Percentiles rank a stretch among this genome's conserved stretches.
Evolutionary conservation across 2,113 vertebrate genomes (phyloP).

Genomic region (Casuarius casuarius): DNA sequence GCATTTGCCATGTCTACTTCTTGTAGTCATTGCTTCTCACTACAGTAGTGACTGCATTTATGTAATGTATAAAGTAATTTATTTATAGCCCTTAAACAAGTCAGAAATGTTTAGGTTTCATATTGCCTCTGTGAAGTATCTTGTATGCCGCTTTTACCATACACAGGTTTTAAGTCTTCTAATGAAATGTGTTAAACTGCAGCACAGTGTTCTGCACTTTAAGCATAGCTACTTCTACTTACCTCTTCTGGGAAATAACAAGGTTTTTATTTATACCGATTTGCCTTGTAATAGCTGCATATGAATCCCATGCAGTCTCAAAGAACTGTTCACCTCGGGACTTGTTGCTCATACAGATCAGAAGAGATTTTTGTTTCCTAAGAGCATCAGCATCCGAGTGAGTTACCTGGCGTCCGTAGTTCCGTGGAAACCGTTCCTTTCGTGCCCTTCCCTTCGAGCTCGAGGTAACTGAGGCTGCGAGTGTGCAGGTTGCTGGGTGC

Average conservation of each 20-base stretch:
- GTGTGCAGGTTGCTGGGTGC: background rate
- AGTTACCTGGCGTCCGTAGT: background rate
- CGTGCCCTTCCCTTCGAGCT: background rate
- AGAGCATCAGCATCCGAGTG: background rate
- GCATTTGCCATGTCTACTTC: background rate
- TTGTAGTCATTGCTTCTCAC: background rate
- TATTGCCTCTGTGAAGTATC: background rate
- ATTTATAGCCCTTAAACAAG: background rate
- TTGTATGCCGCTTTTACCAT: background rate
- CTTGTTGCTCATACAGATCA: background rate
- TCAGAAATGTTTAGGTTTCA: background rate
- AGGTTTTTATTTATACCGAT: accelerated
- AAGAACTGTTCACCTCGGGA: background rate
- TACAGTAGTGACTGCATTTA: background rate
- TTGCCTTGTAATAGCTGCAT: background rate
- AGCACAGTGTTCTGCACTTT: background rate
- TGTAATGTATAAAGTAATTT: background rate
- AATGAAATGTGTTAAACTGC: background rate
- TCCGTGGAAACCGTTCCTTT: background rate
- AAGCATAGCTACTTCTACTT: background rate
- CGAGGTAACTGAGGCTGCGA: background rate
- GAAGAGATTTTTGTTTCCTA: background rate
- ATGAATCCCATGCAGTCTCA: accelerated
- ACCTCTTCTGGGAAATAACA: background rate
- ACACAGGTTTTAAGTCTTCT: background rate